Evolutionary conservation across 2,888 invertebrate species (phyloP), one percentile per base, ranked within the genome.

Genomic region (Stenodera caucasica): DNA sequence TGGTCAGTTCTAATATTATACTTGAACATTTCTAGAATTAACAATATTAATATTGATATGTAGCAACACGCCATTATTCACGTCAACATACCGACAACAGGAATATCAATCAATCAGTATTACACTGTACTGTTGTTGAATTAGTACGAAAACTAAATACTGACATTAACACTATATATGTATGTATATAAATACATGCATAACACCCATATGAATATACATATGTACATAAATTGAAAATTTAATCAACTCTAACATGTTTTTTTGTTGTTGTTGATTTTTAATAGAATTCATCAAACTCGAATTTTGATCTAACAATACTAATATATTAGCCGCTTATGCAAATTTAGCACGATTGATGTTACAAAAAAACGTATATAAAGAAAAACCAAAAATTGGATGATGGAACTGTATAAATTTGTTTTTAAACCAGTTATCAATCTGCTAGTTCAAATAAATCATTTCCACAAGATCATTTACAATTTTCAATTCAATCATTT

Each of bases 21-120:
- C 57, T 56, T 60, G 51, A 14, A 56, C 50, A 21, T 4, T 50
- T 45, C 56, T 15, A 35, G 45, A 62, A 62, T 62, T 58, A 58
- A 33, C 59, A 53, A 37, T 53, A 55, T 56, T 58, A 63, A 63
- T 58, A 58, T 53, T 52, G 61, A 58, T 55, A 61, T 30, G 23
- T 53, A 18, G 50, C 18, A 53, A 58, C 49, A 53, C 37, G 49
- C 21, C 45, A 60, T 56, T 53, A 56, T 49, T 52, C 37, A 49
- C 29, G 37, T 37, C 55, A 51, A 50, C 55, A 49, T 45, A 45
- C 45, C 53, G 29, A 18, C 9, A 35, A 58, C 45, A 59, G 40
- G 45, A 59, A 59, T 55, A 59, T 59, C 52, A 55, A 58, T 58
- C 58, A 30, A 33, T 54, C 53, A 45, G 45, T 12, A 45, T 45